Evolutionary conservation across 2,113 vertebrate genomes (phyloP).

Genomic region (Rhinopomastus cyanomelas): DNA sequence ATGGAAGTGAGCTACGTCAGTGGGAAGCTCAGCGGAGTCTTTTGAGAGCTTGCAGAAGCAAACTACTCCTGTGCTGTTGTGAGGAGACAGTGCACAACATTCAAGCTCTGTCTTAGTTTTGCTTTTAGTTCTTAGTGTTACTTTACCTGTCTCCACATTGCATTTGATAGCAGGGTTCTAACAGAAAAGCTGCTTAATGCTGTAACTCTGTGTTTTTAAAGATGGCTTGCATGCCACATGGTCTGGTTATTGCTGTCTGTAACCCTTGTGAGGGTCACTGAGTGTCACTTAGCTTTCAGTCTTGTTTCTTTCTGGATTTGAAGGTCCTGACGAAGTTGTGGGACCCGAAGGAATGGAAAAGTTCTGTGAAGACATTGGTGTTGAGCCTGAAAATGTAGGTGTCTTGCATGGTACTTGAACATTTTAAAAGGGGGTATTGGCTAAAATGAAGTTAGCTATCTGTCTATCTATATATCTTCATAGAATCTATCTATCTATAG

Average conservation of each 20-base stretch:
- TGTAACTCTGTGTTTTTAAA: not conserved
- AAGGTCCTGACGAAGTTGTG: constrained; percentile 90
- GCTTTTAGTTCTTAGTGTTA: not conserved
- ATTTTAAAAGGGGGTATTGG: not conserved
- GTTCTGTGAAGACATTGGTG: constrained; percentile 96
- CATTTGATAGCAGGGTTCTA: not conserved
- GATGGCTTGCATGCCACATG: not conserved
- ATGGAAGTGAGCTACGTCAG: accelerated
- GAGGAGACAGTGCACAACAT: not conserved
- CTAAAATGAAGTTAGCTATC: not conserved
- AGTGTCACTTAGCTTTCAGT: not conserved
- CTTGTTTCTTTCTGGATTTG: constrained; percentile 53
- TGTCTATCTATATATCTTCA: not conserved
- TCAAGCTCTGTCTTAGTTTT: not conserved
- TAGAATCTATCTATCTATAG: too few species aligned
- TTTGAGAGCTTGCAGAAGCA: accelerated
- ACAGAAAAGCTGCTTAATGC: not conserved
- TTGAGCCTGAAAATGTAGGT: constrained; percentile 97
- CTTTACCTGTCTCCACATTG: not conserved
- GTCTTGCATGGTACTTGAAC: constrained; percentile 18
- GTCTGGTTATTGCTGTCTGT: not conserved
- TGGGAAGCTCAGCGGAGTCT: not conserved
- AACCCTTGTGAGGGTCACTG: not conserved
- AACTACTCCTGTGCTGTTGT: not conserved
- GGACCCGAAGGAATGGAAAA: constrained; percentile 98